Conservation (phyloP, 2,888 invertebrate genomes). For the Sepiola atlantica region DNA sequence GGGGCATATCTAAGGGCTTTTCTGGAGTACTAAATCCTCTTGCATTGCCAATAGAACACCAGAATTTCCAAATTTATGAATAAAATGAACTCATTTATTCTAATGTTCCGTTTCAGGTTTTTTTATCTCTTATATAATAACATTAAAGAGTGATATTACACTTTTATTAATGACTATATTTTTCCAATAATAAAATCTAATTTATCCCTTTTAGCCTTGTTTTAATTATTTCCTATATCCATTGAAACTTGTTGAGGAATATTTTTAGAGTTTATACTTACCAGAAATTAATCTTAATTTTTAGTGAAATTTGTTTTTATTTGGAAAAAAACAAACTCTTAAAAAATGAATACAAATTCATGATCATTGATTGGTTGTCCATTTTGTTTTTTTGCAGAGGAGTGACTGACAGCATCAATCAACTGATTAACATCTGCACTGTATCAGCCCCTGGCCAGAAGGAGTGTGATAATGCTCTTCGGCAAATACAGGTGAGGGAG, state of each 20-base stretch:
- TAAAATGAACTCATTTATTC: no score
- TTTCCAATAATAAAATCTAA: not conserved
- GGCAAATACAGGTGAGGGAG: conserved; percentile 83
- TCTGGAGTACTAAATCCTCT: no score
- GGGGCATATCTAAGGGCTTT: no score
- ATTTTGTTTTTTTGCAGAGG: conserved; percentile 77
- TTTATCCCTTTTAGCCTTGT: not conserved
- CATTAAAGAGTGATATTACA: no score
- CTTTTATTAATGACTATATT: no score
- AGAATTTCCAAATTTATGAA: no score
- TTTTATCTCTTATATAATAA: no score
- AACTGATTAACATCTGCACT: conserved; percentile 87
- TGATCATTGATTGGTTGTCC: not conserved
- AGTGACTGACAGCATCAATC: conserved; percentile 94
- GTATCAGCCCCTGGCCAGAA: conserved; percentile 95
- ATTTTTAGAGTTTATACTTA: not conserved
- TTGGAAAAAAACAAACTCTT: not conserved
- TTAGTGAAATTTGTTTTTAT: not conserved
- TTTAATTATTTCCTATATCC: not conserved
- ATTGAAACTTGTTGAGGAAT: not conserved
- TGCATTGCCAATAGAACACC: no score
- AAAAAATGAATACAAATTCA: not conserved
- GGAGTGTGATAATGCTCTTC: conserved; percentile 95
- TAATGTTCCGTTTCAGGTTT: no score
- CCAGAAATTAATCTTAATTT: not conserved